Percentiles rank a stretch among this genome's conserved stretches.
These are phyloP conservation scores for Thalassarche chlororhynchos DNA, from an alignment of 2,113 vertebrate genomes.

Conservation along the genomic window DNA sequence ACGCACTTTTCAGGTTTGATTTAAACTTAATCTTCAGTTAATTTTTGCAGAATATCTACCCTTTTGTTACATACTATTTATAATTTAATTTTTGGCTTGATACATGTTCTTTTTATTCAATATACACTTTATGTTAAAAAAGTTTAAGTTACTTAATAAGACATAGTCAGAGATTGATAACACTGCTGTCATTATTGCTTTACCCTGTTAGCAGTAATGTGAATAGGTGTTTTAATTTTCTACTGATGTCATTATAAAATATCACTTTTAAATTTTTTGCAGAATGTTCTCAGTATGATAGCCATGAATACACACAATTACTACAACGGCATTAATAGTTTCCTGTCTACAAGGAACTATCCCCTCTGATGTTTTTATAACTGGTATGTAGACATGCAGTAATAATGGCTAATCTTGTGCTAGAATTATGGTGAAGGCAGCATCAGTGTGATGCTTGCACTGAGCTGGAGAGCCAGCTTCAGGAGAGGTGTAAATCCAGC, in stretches of 20 bases:
- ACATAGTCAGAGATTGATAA: background rate
- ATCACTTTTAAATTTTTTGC: background rate
- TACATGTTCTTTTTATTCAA: background rate
- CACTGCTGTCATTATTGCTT: background rate
- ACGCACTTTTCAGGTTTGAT: background rate
- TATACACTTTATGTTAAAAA: background rate
- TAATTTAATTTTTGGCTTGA: background rate
- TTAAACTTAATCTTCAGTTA: background rate
- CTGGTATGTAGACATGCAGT: background rate
- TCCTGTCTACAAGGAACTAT: background rate
- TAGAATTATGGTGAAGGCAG: background rate
- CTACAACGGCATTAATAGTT: background rate
- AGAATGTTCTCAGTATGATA: background rate
- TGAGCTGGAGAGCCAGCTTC: background rate
- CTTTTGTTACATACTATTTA: background rate
- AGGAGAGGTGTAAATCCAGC: background rate
- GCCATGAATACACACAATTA: background rate
- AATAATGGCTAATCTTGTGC: background rate
- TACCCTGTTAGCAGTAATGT: background rate
- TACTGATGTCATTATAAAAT: background rate
- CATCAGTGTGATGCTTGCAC: fast-evolving
- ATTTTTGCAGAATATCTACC: background rate
- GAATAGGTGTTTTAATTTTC: background rate
- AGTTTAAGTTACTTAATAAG: conserved; percentile 1
- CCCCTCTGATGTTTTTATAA: background rate